Evolutionary conservation across 2,888 invertebrate genomes (phyloP).

Genomic region (Harpalus rubripes): DNA sequence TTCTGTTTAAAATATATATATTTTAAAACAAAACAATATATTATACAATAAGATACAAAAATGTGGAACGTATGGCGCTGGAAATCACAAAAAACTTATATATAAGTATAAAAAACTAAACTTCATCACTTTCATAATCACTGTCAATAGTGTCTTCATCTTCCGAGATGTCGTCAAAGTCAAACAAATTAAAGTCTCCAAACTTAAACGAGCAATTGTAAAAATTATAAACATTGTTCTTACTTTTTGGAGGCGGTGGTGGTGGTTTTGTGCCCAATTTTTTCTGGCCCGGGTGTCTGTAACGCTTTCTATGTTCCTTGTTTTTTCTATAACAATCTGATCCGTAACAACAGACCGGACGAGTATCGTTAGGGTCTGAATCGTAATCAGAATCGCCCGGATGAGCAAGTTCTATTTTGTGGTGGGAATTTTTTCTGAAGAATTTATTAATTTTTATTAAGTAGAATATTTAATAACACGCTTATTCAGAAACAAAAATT

Average conservation of each 20-base stretch:
- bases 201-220: conserved; percentile 29
- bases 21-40: conserved; percentile 1
- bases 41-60: conserved; percentile 27
- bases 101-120: background rate
- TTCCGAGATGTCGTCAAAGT: conserved; percentile 25
- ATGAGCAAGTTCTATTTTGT: conserved; percentile 82
- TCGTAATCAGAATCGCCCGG: conserved; percentile 83
- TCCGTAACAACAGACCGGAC: conserved; percentile 81
- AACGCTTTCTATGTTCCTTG: conserved; percentile 80
- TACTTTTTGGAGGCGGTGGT: conserved; percentile 66
- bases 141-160: conserved; percentile 42
- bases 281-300: conserved; percentile 77
- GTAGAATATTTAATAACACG: too few species aligned
- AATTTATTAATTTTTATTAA: background rate
- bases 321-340: conserved; percentile 80
- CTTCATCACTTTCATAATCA: conserved; percentile 60
- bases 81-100: background rate
- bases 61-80: background rate
- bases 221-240: conserved; percentile 32
- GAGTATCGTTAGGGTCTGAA: conserved; percentile 74
- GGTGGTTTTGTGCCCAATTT: conserved; percentile 13
- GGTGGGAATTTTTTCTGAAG: conserved; percentile 81
- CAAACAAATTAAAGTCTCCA: conserved; percentile 11
- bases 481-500: too few species aligned
- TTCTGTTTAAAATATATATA: conserved; percentile 15